phyloP scores from a whole-genome alignment of 2,888 invertebrate genomes.

The Dicyrtomina minuta region DNA sequence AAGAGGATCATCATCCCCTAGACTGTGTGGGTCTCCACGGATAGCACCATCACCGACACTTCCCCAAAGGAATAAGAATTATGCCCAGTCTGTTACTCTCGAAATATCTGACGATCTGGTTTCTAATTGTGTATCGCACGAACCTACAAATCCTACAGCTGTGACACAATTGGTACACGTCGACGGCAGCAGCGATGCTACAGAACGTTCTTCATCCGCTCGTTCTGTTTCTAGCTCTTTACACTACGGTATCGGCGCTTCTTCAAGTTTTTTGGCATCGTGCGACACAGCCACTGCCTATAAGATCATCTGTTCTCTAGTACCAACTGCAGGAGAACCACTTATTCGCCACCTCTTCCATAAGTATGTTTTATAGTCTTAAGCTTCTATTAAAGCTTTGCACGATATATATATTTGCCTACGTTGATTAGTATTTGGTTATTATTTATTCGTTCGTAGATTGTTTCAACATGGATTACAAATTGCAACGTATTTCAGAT shows the following conservation, averaged over 20 bases:
- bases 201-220: constrained; percentile 47
- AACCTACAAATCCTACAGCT: not conserved
- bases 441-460: no score
- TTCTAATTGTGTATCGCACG: not conserved
- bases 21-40: constrained; percentile 51
- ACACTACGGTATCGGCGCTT: constrained; percentile 47
- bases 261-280: constrained; percentile 48
- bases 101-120: not conserved
- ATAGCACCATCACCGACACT: constrained; percentile 52
- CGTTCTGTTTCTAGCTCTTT: constrained; percentile 48
- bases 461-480: no score
- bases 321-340: constrained; percentile 85
- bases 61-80: constrained; percentile 46
- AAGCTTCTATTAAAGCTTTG: no score
- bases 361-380: no score
- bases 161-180: not conserved
- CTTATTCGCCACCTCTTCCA: constrained; percentile 82
- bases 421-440: no score
- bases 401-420: no score
- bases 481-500: no score
- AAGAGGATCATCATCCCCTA: constrained; percentile 52
- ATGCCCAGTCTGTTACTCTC: constrained; percentile 39
- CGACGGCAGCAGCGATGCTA: constrained; percentile 2
- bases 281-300: constrained; percentile 52
- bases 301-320: constrained; percentile 64